Conservation (phyloP, 1,140 invertebrate genomes). For the Pseudomyrmex cubaensis region DNA sequence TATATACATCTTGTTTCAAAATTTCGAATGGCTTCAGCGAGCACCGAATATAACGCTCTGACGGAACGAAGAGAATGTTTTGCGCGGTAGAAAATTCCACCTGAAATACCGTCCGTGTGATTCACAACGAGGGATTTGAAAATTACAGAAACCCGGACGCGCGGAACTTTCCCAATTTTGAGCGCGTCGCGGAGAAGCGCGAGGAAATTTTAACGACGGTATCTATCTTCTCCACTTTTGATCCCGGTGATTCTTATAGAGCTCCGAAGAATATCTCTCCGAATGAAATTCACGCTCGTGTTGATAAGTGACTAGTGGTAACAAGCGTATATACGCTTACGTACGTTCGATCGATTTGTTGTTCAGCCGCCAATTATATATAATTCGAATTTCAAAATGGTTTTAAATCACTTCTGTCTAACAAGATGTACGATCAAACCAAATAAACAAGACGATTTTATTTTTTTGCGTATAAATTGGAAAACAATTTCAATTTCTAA, state of each 20-base stretch:
- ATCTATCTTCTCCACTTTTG: slow-evolving; percentile 5
- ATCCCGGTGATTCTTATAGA: background rate
- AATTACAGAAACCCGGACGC: background rate
- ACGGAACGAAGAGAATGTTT: background rate
- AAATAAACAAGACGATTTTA: no score
- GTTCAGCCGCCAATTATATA: background rate
- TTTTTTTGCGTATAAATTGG: background rate
- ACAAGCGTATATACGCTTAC: background rate
- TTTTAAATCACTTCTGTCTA: background rate
- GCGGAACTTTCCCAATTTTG: background rate
- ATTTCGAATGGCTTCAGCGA: slow-evolving; percentile 65
- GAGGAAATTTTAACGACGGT: slow-evolving; percentile 42
- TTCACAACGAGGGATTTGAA: background rate
- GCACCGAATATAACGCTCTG: slow-evolving; percentile 16
- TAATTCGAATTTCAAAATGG: background rate
- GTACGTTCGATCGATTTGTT: slow-evolving; percentile 2
- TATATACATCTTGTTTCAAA: slow-evolving; percentile 72
- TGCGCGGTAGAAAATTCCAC: slow-evolving; percentile 13
- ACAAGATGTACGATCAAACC: no score
- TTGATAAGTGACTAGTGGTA: background rate
- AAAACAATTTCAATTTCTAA: background rate
- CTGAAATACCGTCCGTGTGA: slow-evolving; percentile 1
- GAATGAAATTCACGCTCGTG: slow-evolving; percentile 2
- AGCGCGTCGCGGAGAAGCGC: background rate
- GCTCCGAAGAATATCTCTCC: background rate